Evolutionary conservation across 2,113 vertebrate species (phyloP), one percentile per base, ranked within the genome.

Genomic region (Reinhardtius hippoglossoides): DNA sequence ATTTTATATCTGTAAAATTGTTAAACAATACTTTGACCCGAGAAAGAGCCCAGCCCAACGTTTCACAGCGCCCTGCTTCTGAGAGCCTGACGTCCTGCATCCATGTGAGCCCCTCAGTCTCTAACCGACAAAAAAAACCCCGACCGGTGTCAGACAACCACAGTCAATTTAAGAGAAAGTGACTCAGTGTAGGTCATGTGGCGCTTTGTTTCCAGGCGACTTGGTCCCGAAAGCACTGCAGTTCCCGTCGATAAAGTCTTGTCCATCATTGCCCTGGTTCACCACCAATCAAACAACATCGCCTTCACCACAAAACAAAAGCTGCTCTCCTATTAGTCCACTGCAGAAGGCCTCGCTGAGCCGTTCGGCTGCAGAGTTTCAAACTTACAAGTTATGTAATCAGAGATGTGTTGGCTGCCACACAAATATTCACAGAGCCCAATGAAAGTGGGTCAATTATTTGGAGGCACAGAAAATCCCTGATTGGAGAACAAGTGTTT

Each of bases 181-280:
- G 21, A n/a, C 60, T n/a, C 42, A 61, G 16, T 35, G 37, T 61
- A 27, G 26, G 16, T 65, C 21, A 42, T n/a, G 61, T 76, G 31
- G 42, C 24, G 42, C 27, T 65, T 71, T 62, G 56, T 65, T 42
- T 23, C 55, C 20, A 78, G 55, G 74, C 71, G 57, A 77, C 75
- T 76, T 91, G 88, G 87, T 90, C 88, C 85, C 84, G 78, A 78
- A 71, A 78, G 63, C 77, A 74, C 21, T 70, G 57, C n/a, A 10
- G 76, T 71, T 73, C 26, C 61, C 21, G 65, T n/a, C 4, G 48
- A 16, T 18, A 20, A 77, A 57, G 24, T 40, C 14, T 20, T 63
- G 20, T 46, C 26, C 13, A 9, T 26, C 50, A 55, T 37, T 20
- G 9, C 16, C 60, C 55, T 16, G 37, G 8, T 57, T 56, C 18